A percentile compares a stretch with the other conserved stretches of the same genome.
These are phyloP conservation scores for Patella vulgata DNA, from an alignment of 1,140 invertebrate genomes.

Conservation along the genomic window DNA sequence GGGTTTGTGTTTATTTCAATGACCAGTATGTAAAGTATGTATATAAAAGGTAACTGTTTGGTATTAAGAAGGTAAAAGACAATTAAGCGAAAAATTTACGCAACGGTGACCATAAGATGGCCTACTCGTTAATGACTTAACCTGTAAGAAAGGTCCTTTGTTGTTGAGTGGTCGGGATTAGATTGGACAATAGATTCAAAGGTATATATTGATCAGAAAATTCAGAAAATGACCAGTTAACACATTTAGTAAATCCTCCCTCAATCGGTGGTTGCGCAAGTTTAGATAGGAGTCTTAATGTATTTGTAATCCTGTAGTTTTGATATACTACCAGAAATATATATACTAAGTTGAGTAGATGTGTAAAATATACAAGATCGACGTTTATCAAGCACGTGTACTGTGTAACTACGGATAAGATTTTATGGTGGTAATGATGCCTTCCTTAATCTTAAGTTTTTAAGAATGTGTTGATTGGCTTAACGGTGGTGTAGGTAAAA, in stretches of 20 bases:
- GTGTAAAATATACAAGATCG: neutral
- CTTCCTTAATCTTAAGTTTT: neutral
- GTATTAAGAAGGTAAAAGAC: too few species aligned
- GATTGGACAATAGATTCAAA: conserved; percentile 10
- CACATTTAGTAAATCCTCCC: conserved; percentile 27
- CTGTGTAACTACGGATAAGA: conserved; percentile 4
- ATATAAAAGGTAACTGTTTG: too few species aligned
- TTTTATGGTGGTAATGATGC: neutral
- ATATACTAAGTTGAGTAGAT: conserved; percentile 1
- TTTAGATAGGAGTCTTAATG: conserved; percentile 13
- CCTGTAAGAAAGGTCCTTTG: conserved; percentile 11
- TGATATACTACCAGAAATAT: neutral
- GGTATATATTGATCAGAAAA: conserved; percentile 12
- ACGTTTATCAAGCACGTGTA: conserved; percentile 6
- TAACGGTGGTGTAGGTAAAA: too few species aligned
- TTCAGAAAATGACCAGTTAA: conserved; percentile 23
- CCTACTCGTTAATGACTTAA: conserved; percentile 24
- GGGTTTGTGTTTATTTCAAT: too few species aligned
- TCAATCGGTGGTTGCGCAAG: conserved; percentile 16
- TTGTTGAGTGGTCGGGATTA: conserved; percentile 13
- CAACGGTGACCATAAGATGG: neutral
- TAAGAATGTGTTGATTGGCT: too few species aligned
- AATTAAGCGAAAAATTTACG: too few species aligned
- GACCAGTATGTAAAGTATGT: too few species aligned
- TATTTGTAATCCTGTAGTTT: conserved; percentile 14